Percentiles rank a stretch among this genome's conserved stretches.
phyloP scores from a whole-genome alignment of 2,888 invertebrate species.

The Andrena hattorfiana region DNA sequence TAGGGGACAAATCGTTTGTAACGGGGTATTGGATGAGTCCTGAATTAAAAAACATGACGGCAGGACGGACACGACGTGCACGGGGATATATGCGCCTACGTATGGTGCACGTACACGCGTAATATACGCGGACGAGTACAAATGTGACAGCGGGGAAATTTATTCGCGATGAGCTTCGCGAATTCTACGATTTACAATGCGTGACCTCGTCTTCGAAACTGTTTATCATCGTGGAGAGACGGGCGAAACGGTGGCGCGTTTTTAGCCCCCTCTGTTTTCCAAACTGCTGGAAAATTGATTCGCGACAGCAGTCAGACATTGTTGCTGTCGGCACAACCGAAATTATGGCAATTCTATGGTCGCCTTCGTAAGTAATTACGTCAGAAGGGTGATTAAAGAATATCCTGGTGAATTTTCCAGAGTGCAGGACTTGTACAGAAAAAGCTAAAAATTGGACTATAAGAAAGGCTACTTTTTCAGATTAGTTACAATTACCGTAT shows the following conservation, averaged over 20 bases:
- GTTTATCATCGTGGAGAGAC: conserved; percentile 32
- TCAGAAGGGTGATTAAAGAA: too few species aligned
- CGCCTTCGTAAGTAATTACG: not conserved
- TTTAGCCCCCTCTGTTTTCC: conserved; percentile 11
- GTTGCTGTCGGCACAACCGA: not conserved
- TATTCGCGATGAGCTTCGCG: conserved; percentile 45
- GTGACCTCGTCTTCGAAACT: conserved; percentile 38
- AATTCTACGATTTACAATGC: conserved; percentile 55
- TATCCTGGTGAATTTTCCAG: too few species aligned
- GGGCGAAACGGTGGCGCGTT: not conserved
- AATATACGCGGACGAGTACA: conserved; percentile 31
- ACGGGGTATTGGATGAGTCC: conserved; percentile 8
- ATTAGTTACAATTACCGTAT: too few species aligned
- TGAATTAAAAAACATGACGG: conserved; percentile 34
- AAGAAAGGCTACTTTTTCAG: too few species aligned
- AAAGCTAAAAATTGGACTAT: too few species aligned
- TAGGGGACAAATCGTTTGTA: conserved; percentile 3
- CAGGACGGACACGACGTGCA: not conserved
- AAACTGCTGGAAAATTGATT: conserved; percentile 37
- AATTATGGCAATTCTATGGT: not conserved
- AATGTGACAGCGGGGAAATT: conserved; percentile 56
- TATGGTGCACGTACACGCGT: not conserved
- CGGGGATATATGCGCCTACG: not conserved
- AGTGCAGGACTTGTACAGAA: too few species aligned
- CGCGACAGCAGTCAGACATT: not conserved